Conservation (phyloP, 2,888 invertebrate species). For the Thymelicus acteon region DNA sequence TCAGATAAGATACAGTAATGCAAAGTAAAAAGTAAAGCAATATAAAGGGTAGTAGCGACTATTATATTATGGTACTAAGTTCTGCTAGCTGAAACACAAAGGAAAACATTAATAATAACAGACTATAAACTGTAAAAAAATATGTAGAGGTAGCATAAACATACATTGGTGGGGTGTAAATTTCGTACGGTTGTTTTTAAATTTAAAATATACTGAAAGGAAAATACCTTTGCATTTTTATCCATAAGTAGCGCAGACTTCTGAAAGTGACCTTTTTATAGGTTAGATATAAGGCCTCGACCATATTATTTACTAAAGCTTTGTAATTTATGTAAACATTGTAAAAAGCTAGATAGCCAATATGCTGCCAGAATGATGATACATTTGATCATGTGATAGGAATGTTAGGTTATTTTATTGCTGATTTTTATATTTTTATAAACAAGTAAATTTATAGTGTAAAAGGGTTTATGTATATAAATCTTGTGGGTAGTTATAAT, state of each 20-base stretch:
- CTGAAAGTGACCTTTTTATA: neutral
- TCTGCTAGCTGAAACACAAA: no score
- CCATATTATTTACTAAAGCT: neutral
- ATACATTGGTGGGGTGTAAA: no score
- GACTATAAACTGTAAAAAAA: no score
- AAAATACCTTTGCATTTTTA: neutral
- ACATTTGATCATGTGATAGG: neutral
- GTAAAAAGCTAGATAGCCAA: constrained; percentile 4
- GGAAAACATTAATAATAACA: no score
- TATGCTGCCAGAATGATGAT: neutral
- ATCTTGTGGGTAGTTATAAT: neutral
- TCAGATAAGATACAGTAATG: no score
- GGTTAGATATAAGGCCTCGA: neutral
- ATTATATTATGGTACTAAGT: no score
- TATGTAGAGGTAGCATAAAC: no score
- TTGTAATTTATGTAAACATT: constrained; percentile 6
- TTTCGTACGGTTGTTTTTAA: no score
- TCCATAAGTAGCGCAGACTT: neutral
- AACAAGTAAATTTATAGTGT: neutral
- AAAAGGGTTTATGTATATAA: neutral
- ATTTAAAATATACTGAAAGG: neutral
- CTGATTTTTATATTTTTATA: constrained; percentile 9
- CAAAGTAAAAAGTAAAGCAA: no score
- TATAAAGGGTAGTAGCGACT: no score
- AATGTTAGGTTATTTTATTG: neutral